Evolutionary conservation across 2,797 vertebrate genomes (phyloP).

Genomic region (Schizopygopsis pylzovi): DNA sequence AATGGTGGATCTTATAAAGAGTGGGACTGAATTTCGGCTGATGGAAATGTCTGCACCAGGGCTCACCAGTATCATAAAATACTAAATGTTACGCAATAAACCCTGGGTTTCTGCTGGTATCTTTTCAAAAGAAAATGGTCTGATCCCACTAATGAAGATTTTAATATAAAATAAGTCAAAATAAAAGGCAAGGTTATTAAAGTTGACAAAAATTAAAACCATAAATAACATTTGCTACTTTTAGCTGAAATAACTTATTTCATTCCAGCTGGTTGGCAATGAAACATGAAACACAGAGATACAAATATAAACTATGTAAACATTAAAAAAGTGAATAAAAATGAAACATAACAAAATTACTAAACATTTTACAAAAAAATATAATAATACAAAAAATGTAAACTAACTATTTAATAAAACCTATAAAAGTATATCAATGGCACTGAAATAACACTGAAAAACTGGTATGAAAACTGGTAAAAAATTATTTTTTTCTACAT

Average conservation of each 20-base stretch:
- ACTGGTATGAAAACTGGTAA: too few relatives aligned
- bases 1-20: conserved; percentile 36
- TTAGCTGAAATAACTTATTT: neutral
- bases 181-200: neutral
- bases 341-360: too few relatives aligned
- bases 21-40: conserved; percentile 6
- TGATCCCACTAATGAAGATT: neutral
- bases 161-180: neutral
- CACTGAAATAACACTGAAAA: too few relatives aligned
- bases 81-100: neutral
- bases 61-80: neutral
- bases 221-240: neutral
- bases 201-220: neutral
- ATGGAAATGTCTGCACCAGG: conserved; percentile 15
- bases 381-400: too few relatives aligned
- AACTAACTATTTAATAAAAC: too few relatives aligned
- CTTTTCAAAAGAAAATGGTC: neutral
- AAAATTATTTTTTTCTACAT: too few relatives aligned
- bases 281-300: too few relatives aligned
- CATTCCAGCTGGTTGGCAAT: neutral
- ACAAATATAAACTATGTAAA: neutral
- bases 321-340: too few relatives aligned
- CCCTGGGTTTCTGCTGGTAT: neutral
- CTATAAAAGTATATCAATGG: too few relatives aligned
- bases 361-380: too few relatives aligned